Evolutionary conservation across 1,140 invertebrate genomes (phyloP), one percentile per base, ranked within the genome.

Genomic region (Brachionus sp.): DNA sequence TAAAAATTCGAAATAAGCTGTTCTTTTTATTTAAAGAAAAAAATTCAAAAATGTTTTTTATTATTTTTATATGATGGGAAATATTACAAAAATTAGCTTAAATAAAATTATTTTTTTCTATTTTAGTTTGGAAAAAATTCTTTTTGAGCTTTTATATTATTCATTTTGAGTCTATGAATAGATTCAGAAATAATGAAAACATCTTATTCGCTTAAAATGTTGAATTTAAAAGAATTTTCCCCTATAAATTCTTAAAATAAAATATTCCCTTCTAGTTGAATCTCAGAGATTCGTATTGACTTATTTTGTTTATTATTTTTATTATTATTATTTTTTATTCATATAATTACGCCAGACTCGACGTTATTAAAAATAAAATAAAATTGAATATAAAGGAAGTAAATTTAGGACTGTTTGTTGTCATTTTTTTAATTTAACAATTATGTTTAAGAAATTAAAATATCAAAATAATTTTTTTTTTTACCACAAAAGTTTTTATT

Each of bases 1-100:
- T 62, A 62, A 62, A 62, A 62, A 62, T 62, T 62, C 53, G 53
- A 62, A 62, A 62, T 62, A 62, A 62, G 53, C 53, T 19, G 0
- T 62, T 62, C 16, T 25, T 62, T 62, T 62, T 62, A 29, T 62
- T 23, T 7, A 62, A 29, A 62, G 53, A 62, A 29, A 29, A 29
- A 19, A 46, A 46, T 0, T 44, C 9, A 46, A 46, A 46, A 46
- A 46, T 46, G 42, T 46, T 46, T 46, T 46, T 46, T 46, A 46
- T 46, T 46, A 46, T 46, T n/a, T n/a, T 46, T 46, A 46, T 46
- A 46, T 46, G 42, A 46, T 46, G 42, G 42, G 42, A 46, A 46
- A 46, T 46, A 46, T 46, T 46, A n/a, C 42, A 46, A 46, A 46
- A 46, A 46, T 13, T 10, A 46, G 42, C 42, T 46, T 46, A 12